phyloP scores from a whole-genome alignment of 2,888 invertebrate genomes.

The Noctua pronuba region DNA sequence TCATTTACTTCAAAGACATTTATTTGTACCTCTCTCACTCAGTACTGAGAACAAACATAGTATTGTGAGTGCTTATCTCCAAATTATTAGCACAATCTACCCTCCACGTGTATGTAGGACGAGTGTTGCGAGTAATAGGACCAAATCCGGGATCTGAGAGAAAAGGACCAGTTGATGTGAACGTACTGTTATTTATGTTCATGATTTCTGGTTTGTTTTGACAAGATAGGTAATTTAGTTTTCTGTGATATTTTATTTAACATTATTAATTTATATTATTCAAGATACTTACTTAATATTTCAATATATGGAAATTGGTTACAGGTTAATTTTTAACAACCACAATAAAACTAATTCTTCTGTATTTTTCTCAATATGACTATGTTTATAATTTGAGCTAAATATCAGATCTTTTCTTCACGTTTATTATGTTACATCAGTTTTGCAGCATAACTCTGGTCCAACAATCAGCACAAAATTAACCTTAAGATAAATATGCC shows the following conservation, averaged over 20 bases:
- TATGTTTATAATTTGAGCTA: not conserved
- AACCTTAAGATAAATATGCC: slow-evolving; percentile 18
- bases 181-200: slow-evolving; percentile 34
- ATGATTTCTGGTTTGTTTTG: slow-evolving; percentile 19
- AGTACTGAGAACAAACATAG: slow-evolving; percentile 26
- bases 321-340: not conserved
- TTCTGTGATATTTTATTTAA: not conserved
- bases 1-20: slow-evolving; percentile 38
- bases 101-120: slow-evolving; percentile 25
- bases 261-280: not conserved
- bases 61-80: slow-evolving; percentile 53
- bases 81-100: slow-evolving; percentile 55
- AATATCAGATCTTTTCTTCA: not conserved
- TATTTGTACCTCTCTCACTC: slow-evolving; percentile 14
- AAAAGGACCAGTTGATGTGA: slow-evolving; percentile 33
- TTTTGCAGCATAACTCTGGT: not conserved
- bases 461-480: not conserved
- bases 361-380: not conserved
- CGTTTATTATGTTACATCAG: not conserved
- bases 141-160: slow-evolving; percentile 49
- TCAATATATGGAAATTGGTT: not conserved
- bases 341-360: not conserved
- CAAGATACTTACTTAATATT: not conserved
- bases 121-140: slow-evolving; percentile 41
- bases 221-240: not conserved